These are phyloP conservation scores for Aphidoletes aphidimyza DNA, from an alignment of 2,888 invertebrate genomes.

Conservation along the genomic window DNA sequence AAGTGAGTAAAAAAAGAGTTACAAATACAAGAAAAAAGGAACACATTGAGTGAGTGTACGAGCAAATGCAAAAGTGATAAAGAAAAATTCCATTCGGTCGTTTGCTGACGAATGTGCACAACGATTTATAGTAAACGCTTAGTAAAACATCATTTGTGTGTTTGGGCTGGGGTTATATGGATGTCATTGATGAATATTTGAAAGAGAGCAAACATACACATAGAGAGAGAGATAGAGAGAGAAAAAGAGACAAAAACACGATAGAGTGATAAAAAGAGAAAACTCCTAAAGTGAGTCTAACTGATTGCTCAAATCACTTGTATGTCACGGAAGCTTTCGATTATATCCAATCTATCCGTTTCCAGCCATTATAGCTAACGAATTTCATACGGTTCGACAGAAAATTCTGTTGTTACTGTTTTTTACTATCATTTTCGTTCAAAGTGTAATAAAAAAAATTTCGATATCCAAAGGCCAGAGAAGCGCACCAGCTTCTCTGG, in stretches of 20 bases:
- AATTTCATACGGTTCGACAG: neutral
- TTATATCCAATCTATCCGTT: neutral
- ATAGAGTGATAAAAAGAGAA: too few species aligned
- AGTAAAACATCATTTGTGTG: neutral
- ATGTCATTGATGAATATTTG: constrained; percentile 44
- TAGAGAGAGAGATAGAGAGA: too few species aligned
- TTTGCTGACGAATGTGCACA: neutral
- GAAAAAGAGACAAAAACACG: too few species aligned
- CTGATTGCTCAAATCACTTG: constrained; percentile 39
- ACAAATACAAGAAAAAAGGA: too few species aligned
- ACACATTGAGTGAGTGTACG: neutral
- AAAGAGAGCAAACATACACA: too few species aligned
- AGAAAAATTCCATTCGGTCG: neutral
- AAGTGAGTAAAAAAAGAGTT: too few species aligned
- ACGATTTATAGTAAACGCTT: neutral
- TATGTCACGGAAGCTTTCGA: constrained; percentile 38
- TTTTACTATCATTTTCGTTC: neutral
- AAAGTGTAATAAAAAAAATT: neutral
- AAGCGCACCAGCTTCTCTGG: too few species aligned
- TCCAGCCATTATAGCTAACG: neutral
- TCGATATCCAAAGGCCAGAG: neutral
- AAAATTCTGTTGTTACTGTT: neutral
- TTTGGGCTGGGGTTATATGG: neutral
- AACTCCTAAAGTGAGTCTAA: constrained; percentile 7
- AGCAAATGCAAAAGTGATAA: neutral